Evolutionary conservation across 2,888 invertebrate genomes (phyloP), one percentile per base, ranked within the genome.

Genomic region (Cosmorhoe ocellata): DNA sequence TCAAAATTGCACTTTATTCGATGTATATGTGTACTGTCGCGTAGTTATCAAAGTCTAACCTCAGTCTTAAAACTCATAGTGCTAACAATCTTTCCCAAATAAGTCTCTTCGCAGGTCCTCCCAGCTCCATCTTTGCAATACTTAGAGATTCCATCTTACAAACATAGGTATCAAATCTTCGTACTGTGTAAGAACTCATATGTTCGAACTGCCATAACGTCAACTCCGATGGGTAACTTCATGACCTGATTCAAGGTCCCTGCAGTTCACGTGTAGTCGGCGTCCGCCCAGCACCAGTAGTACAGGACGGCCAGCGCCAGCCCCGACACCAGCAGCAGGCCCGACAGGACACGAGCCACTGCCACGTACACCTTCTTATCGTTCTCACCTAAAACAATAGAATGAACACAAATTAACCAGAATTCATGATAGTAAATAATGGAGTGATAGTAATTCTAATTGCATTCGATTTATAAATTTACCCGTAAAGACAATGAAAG

Each of bases 401-500:
- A 13, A 38, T 34, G 18, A 18, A 18, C 3, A 18, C 4, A 18
- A 18, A 18, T 18, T 18, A 18, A 18, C 2, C 18, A 18, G 18
- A 18, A 3, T 18, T 2, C 4, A 18, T 18, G 18, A 18, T 18
- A 18, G 4, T 18, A 18, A n/a, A 4, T 18, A 18, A 18, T 18
- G 18, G n/a, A n/a, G n/a, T n/a, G n/a, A n/a, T n/a, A n/a, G n/a
- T n/a, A n/a, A n/a, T n/a, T n/a, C n/a, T n/a, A n/a, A n/a, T n/a
- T n/a, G n/a, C 2, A 18, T 18, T 18, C 18, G 18, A 18, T 4
- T 2, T n/a, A 2, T 45, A 0, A 26, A 44, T 71, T 61, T 45
- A 90, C 86, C 89, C 39, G 74, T 84, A 61, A 91, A 94, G 7
- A 93, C 74, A 8, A 93, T 75, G 48, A 94, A 91, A 4, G 93